A percentile compares a stretch with the other conserved stretches of the same genome.
Conservation (phyloP, 2,888 invertebrate species). For the Dyspetes luteomarginatus region DNA sequence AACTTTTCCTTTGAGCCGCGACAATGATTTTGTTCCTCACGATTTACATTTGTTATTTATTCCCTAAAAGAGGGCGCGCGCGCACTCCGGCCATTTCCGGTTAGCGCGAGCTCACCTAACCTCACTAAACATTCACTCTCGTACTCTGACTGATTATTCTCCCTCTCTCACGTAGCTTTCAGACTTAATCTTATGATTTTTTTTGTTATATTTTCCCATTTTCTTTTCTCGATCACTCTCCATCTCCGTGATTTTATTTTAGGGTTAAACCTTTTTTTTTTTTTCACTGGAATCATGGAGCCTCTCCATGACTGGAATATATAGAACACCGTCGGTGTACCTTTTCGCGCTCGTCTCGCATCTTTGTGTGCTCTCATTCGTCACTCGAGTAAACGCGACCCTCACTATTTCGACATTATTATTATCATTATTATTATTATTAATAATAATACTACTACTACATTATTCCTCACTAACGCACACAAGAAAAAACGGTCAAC, state of each 20-base stretch:
- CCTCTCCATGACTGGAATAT: conserved; percentile 48
- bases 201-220: conserved; percentile 54
- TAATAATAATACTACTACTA: no score
- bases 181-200: conserved; percentile 41
- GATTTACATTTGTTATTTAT: no score
- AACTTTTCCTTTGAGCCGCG: conserved; percentile 56
- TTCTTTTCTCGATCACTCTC: conserved; percentile 35
- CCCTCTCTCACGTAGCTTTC: conserved; percentile 12
- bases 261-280: conserved; percentile 4
- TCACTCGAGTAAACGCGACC: background rate
- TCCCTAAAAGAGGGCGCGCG: no score
- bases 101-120: conserved; percentile 9
- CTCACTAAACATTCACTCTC: background rate
- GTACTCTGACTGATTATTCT: conserved; percentile 35
- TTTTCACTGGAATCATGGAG: conserved; percentile 12
- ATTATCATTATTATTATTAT: conserved; percentile 25
- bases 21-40: conserved; percentile 57
- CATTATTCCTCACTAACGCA: conserved; percentile 13
- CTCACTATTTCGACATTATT: background rate
- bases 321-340: conserved; percentile 41
- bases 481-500: conserved; percentile 47
- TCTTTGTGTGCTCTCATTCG: background rate
- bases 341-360: conserved; percentile 1
- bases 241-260: conserved; percentile 24
- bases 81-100: conserved; percentile 23